Evolutionary conservation across 2,888 invertebrate species (phyloP).

Genomic region (Euplagia quadripunctaria): DNA sequence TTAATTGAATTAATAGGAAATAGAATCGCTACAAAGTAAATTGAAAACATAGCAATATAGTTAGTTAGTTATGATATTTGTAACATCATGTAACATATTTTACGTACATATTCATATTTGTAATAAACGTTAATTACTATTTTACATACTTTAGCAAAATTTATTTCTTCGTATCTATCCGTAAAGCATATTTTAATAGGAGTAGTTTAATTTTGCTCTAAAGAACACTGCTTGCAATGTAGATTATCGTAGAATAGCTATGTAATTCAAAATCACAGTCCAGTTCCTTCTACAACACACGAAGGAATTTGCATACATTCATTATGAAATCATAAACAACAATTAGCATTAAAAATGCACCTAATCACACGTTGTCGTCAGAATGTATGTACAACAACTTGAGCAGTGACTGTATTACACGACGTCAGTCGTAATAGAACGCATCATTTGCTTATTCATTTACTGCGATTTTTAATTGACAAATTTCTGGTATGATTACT

Average conservation of each 20-base stretch:
- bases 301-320: too few relatives aligned
- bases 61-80: not conserved
- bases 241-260: too few relatives aligned
- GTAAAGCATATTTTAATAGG: too few relatives aligned
- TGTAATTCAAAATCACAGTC: too few relatives aligned
- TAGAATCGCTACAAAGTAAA: not conserved
- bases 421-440: not conserved
- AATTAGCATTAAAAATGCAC: not conserved
- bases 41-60: not conserved
- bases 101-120: too few relatives aligned
- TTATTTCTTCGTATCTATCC: too few relatives aligned
- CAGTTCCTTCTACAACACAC: too few relatives aligned
- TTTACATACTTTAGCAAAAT: too few relatives aligned
- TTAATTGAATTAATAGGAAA: conserved; percentile 19
- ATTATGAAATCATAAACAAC: too few relatives aligned
- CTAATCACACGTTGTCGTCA: not conserved
- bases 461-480: not conserved
- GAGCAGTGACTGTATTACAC: not conserved
- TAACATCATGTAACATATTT: not conserved
- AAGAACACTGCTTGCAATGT: too few relatives aligned
- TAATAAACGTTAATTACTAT: too few relatives aligned
- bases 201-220: too few relatives aligned
- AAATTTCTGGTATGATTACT: not conserved
- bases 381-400: not conserved
- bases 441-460: not conserved